A percentile compares a stretch with the other conserved stretches of the same genome.
These are phyloP conservation scores for Drosophila navojoa DNA, from an alignment of 1,140 invertebrate species.

Conservation along the genomic window DNA sequence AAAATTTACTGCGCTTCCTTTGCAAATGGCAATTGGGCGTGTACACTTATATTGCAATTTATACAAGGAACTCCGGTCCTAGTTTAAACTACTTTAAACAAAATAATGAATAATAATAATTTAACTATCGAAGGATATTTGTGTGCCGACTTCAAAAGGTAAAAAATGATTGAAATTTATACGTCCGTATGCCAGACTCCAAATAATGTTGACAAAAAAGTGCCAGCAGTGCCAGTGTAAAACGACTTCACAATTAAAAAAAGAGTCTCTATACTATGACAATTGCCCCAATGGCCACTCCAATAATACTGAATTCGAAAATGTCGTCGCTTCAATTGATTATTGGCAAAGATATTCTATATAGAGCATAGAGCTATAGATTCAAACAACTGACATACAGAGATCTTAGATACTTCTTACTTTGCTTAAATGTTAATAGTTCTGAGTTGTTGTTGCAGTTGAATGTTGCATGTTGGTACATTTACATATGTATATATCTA, in stretches of 20 bases:
- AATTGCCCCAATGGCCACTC: not conserved
- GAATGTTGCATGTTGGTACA: no score
- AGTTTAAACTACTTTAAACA: conserved; percentile 42
- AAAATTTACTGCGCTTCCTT: conserved; percentile 62
- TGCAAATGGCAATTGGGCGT: conserved; percentile 47
- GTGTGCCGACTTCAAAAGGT: conserved; percentile 78
- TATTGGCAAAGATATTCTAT: no score
- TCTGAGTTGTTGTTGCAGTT: no score
- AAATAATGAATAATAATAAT: conserved; percentile 39
- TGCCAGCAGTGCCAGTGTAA: conserved; percentile 7
- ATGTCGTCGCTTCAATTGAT: no score
- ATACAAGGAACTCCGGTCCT: conserved; percentile 36
- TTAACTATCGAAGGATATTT: conserved; percentile 53
- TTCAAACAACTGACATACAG: no score
- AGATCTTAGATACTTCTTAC: no score
- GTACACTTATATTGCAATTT: conserved; percentile 45
- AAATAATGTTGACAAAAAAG: conserved; percentile 37
- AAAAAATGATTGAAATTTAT: conserved; percentile 67
- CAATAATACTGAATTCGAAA: not conserved
- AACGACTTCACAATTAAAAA: not conserved
- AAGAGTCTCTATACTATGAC: conserved; percentile 11
- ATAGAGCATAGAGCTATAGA: no score
- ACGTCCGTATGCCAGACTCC: conserved; percentile 22
- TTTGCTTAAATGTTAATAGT: no score
- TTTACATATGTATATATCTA: no score